Conservation (phyloP, 2,888 invertebrate species). For the Escarpia spicata region DNA sequence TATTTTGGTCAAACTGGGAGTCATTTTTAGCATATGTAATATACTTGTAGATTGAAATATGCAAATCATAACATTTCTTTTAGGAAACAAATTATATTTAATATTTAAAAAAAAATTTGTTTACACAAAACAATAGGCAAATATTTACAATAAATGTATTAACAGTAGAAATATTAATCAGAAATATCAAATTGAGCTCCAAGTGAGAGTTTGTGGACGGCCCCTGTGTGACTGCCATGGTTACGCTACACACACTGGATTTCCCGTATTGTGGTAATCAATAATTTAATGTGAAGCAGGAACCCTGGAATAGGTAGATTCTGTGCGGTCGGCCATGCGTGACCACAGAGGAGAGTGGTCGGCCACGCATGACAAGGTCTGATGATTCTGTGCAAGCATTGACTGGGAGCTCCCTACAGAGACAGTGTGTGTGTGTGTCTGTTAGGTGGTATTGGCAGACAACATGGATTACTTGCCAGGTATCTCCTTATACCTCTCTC, state of each 20-base stretch:
- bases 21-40: neutral
- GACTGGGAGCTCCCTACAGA: neutral
- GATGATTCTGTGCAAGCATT: neutral
- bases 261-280: neutral
- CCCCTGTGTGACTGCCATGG: neutral
- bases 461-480: neutral
- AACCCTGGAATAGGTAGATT: neutral
- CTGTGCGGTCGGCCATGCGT: neutral
- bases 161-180: neutral
- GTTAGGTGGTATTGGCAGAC: neutral
- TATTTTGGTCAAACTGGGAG: neutral
- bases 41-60: neutral
- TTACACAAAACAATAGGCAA: neutral
- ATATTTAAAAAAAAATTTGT: neutral
- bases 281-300: neutral
- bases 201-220: neutral
- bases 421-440: neutral
- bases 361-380: neutral
- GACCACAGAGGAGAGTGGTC: neutral
- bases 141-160: neutral
- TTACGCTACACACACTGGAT: neutral
- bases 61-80: neutral
- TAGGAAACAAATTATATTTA: neutral
- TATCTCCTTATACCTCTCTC: neutral
- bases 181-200: neutral